Conservation (phyloP, 2,113 vertebrate genomes). For the Morphnarchus princeps region DNA sequence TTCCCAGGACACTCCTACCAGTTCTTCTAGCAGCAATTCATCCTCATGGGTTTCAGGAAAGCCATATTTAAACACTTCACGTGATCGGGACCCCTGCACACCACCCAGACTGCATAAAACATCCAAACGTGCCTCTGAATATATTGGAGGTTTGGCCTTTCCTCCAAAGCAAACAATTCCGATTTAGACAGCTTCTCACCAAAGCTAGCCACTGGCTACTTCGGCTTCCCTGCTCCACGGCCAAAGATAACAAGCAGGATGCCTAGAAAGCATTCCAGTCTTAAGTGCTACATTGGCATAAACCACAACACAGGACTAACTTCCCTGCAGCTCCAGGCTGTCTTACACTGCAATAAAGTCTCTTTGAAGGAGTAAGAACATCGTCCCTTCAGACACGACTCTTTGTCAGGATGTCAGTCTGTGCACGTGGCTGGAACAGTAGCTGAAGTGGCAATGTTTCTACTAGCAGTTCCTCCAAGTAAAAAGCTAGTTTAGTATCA, state of each 20-base stretch:
- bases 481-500: background rate
- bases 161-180: background rate
- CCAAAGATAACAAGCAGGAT: background rate
- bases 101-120: background rate
- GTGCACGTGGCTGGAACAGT: background rate
- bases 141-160: background rate
- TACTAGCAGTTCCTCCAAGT: background rate
- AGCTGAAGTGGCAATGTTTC: background rate
- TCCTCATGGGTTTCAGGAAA: background rate
- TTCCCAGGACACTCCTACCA: background rate
- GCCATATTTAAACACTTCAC: background rate
- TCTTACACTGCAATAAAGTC: background rate
- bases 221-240: background rate
- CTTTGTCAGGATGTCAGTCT: background rate
- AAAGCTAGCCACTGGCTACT: background rate
- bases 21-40: background rate
- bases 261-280: background rate
- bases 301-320: background rate
- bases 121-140: rapidly evolving
- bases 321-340: background rate
- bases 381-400: background rate
- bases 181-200: background rate
- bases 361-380: background rate
- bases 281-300: background rate
- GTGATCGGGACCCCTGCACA: background rate